phyloP scores from a whole-genome alignment of 2,113 vertebrate species.

The Epinephelus cyanopodus region DNA sequence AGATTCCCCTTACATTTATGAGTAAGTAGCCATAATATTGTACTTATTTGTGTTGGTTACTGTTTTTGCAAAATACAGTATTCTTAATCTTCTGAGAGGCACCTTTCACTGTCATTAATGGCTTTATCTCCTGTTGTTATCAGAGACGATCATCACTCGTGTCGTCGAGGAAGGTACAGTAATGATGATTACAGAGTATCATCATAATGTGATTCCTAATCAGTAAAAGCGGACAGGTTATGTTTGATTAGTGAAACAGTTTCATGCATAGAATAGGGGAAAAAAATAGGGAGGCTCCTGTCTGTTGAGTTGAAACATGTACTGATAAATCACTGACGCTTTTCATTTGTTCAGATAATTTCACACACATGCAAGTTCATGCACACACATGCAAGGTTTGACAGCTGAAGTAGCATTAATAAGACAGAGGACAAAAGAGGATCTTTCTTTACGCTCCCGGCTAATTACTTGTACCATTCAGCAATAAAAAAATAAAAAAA shows the following conservation, averaged over 20 bases:
- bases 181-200: constrained; percentile 44
- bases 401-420: background rate
- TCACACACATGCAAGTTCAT: background rate
- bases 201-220: constrained; percentile 49
- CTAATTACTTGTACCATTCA: background rate
- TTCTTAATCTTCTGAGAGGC: background rate
- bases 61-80: background rate
- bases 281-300: background rate
- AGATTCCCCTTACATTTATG: constrained; percentile 92
- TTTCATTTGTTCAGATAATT: background rate
- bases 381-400: background rate
- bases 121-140: constrained; percentile 48
- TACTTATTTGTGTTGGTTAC: background rate
- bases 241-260: background rate
- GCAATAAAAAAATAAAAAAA: background rate
- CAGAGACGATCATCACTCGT: constrained; percentile 73
- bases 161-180: constrained; percentile 68
- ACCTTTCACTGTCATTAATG: constrained; percentile 3
- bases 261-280: background rate
- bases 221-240: background rate
- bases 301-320: background rate
- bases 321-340: background rate
- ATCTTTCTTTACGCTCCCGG: background rate
- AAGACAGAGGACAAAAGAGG: background rate
- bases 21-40: constrained; percentile 86